Evolutionary conservation across 2,113 vertebrate genomes (phyloP).

Genomic region (Hipposideros armiger): DNA sequence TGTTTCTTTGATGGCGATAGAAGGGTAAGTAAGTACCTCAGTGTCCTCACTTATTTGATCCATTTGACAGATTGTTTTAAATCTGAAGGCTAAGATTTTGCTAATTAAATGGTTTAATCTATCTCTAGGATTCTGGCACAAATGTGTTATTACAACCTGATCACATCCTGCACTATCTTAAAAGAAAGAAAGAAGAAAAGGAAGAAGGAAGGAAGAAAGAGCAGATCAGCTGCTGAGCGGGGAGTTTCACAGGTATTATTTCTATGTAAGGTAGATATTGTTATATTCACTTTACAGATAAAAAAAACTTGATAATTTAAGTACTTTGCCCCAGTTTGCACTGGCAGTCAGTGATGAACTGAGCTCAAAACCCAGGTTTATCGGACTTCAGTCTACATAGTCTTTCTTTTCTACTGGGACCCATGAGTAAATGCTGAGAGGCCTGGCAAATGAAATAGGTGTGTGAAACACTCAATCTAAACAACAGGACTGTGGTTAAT

Average conservation of each 20-base stretch:
- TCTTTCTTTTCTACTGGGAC: background rate
- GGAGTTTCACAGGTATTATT: background rate
- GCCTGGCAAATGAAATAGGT: background rate
- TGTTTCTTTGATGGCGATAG: background rate
- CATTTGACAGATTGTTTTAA: background rate
- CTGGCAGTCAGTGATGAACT: background rate
- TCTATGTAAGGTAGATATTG: background rate
- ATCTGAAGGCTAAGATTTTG: background rate
- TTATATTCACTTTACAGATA: background rate
- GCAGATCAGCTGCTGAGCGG: background rate
- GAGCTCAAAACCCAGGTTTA: background rate
- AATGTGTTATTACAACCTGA: background rate
- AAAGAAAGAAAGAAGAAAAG: background rate
- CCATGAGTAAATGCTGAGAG: slow-evolving; percentile 14
- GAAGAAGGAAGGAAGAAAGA: background rate
- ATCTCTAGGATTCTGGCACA: background rate
- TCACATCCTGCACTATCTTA: background rate
- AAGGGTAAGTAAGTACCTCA: background rate
- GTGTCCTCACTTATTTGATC: background rate
- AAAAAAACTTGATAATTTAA: background rate
- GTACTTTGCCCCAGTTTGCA: background rate
- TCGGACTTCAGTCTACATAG: background rate
- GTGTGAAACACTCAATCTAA: background rate
- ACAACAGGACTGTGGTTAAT: background rate
- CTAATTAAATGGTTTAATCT: background rate